A percentile compares a stretch with the other conserved stretches of the same genome.
phyloP scores from a whole-genome alignment of 2,888 invertebrate species.

The Abscondita cerata region DNA sequence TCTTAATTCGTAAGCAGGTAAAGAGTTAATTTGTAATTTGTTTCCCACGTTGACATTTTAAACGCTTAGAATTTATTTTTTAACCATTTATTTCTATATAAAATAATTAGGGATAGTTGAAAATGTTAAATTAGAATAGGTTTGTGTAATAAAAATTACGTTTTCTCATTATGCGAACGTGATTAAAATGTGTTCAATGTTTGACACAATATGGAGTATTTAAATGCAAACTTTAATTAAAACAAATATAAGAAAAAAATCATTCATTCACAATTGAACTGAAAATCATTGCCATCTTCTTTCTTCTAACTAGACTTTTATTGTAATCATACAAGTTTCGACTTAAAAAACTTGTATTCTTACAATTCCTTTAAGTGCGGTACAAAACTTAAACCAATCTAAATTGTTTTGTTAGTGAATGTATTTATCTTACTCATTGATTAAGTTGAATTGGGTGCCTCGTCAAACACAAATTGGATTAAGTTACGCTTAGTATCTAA shows the following conservation, averaged over 20 bases:
- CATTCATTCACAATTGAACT: not conserved
- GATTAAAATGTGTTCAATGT: conserved; percentile 3
- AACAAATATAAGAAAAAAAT: not conserved
- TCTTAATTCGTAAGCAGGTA: no score
- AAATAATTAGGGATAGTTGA: no score
- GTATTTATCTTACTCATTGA: not conserved
- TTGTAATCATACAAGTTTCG: no score
- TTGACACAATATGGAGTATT: not conserved
- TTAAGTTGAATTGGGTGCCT: not conserved
- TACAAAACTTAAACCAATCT: no score
- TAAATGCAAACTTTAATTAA: not conserved
- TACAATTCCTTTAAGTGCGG: no score
- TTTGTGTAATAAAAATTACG: not conserved
- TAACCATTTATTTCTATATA: no score
- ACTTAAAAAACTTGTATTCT: no score
- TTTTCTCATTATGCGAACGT: not conserved
- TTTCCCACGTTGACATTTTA: no score
- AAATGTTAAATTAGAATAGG: no score
- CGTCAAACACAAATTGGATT: not conserved
- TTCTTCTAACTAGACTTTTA: not conserved
- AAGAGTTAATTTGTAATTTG: no score
- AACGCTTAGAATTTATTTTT: no score
- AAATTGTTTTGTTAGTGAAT: no score
- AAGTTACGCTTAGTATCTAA: not conserved
- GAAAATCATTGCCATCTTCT: not conserved